Percentiles rank a stretch among this genome's conserved stretches.
These are phyloP conservation scores for Thumatha senex DNA, from an alignment of 2,888 invertebrate species.

Conservation along the genomic window DNA sequence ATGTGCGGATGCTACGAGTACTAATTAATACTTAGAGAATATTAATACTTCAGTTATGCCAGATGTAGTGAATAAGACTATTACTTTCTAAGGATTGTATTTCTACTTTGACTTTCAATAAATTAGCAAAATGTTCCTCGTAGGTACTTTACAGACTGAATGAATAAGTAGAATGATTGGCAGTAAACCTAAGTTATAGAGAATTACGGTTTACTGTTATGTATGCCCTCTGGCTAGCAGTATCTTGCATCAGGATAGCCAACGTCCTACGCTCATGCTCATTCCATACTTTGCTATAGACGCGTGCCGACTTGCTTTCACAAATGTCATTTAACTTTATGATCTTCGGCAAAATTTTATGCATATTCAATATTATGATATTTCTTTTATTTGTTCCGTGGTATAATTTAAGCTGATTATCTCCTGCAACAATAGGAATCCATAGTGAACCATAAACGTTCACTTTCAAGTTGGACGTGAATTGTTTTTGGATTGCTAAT, in stretches of 20 bases:
- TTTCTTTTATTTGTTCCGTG: neutral
- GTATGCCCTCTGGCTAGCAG: conserved; percentile 1
- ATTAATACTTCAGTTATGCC: too few species aligned
- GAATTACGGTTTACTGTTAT: conserved; percentile 4
- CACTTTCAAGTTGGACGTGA: neutral
- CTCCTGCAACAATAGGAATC: neutral
- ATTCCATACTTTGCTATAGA: neutral
- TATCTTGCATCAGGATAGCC: conserved; percentile 2
- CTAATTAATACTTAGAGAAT: too few species aligned
- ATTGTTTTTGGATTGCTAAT: too few species aligned
- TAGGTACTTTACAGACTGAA: neutral
- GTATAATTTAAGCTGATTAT: neutral
- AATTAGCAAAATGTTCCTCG: neutral
- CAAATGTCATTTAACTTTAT: neutral
- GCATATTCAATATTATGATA: neutral
- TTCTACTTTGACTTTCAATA: too few species aligned
- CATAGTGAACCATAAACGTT: neutral
- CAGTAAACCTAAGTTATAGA: neutral
- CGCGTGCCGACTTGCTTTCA: neutral
- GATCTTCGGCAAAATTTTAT: neutral
- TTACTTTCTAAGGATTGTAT: too few species aligned
- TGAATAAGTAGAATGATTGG: neutral
- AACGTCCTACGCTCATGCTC: conserved; percentile 4
- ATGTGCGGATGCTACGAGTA: too few species aligned
- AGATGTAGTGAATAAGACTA: too few species aligned